Conservation (phyloP, 2,113 vertebrate genomes). For the Athene noctua region DNA sequence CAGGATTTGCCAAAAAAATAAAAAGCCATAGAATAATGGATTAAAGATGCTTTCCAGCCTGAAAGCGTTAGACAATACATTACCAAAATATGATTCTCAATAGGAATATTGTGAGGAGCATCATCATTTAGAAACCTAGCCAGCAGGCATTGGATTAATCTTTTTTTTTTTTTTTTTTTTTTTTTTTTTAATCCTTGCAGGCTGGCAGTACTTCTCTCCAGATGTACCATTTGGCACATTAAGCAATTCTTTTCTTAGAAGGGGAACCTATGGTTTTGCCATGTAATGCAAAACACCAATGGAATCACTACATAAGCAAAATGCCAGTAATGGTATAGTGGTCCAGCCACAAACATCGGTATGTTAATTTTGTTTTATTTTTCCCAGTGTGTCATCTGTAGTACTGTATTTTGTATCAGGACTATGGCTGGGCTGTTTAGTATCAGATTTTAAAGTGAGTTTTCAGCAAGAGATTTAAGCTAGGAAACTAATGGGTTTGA, state of each 20-base stretch:
- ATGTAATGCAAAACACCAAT: conserved; percentile 80
- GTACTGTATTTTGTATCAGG: conserved; percentile 55
- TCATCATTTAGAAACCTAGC: conserved; percentile 68
- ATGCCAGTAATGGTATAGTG: conserved; percentile 86
- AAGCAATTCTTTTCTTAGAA: conserved; percentile 73
- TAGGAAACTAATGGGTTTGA: neutral
- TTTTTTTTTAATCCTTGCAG: conserved; percentile 59
- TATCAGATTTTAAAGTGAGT: conserved; percentile 45
- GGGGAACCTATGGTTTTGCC: conserved; percentile 67
- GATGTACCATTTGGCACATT: conserved; percentile 82
- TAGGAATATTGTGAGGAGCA: conserved; percentile 65
- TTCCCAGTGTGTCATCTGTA: conserved; percentile 69
- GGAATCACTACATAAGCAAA: conserved; percentile 91
- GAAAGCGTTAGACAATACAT: conserved; percentile 3
- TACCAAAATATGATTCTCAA: conserved; percentile 59
- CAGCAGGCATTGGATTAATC: conserved; percentile 42
- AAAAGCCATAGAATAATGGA: conserved; percentile 70
- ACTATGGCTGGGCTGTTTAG: conserved; percentile 29
- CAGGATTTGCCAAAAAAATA: conserved; percentile 61
- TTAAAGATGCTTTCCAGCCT: conserved; percentile 73
- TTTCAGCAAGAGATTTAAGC: conserved; percentile 18
- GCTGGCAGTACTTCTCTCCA: conserved; percentile 74
- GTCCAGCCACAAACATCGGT: conserved; percentile 83
- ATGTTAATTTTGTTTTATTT: conserved; percentile 88
- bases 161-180: neutral